Conservation (phyloP, 2,888 invertebrate genomes). For the Serrognathus titanus region DNA sequence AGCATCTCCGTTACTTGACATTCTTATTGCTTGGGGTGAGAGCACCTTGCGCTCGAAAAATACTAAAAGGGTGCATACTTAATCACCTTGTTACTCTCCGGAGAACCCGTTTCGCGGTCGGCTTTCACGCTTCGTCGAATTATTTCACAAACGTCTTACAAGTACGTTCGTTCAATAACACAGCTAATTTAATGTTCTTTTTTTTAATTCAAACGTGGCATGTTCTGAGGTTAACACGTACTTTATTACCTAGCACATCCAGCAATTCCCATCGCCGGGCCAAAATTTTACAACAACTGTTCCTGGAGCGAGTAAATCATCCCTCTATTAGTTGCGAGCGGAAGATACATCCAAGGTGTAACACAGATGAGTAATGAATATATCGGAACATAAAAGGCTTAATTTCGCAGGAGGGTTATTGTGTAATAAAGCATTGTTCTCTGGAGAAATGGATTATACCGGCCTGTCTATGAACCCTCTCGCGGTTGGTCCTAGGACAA, state of each 20-base stretch:
- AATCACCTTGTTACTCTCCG: background rate
- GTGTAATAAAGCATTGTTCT: slow-evolving; percentile 51
- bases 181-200: too few relatives aligned
- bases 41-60: slow-evolving; percentile 15
- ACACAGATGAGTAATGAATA: slow-evolving; percentile 46
- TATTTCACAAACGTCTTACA: too few relatives aligned
- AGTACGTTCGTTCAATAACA: too few relatives aligned
- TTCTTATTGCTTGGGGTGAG: slow-evolving; percentile 4
- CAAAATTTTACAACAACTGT: background rate
- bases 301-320: slow-evolving; percentile 18
- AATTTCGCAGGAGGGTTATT: slow-evolving; percentile 49
- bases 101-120: too few relatives aligned
- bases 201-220: too few relatives aligned
- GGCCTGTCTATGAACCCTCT: slow-evolving; percentile 37
- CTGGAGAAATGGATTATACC: slow-evolving; percentile 46
- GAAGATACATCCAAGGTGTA: slow-evolving; percentile 31
- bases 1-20: slow-evolving; percentile 10
- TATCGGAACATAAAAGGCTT: slow-evolving; percentile 49
- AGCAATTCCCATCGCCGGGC: too few relatives aligned
- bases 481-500: slow-evolving; percentile 30
- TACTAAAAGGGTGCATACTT: slow-evolving; percentile 19
- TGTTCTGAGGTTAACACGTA: too few relatives aligned
- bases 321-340: slow-evolving; percentile 26
- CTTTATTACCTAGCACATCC: too few relatives aligned
- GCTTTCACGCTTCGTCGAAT: too few relatives aligned